Evolutionary conservation across 2,113 vertebrate species (phyloP).

Genomic region (Odocoileus hemionus): DNA sequence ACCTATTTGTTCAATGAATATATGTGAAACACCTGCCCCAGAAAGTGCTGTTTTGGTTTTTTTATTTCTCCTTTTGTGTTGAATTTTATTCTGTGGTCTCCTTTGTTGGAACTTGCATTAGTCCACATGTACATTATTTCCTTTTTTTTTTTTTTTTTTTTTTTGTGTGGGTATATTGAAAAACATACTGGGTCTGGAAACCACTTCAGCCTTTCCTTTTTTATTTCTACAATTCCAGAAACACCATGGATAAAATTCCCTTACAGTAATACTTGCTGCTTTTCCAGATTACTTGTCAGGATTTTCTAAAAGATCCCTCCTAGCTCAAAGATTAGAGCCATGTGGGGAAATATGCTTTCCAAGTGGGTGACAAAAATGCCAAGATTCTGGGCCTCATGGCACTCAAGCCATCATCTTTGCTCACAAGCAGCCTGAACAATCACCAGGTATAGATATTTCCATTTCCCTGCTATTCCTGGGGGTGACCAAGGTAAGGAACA

Average conservation of each 20-base stretch:
- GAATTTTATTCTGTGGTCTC: not conserved
- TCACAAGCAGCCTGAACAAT: not conserved
- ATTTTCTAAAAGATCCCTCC: not conserved
- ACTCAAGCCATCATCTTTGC: not conserved
- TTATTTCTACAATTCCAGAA: constrained; percentile 18
- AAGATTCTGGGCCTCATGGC: not conserved
- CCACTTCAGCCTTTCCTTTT: not conserved
- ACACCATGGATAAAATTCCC: not conserved
- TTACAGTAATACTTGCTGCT: not conserved
- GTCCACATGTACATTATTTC: not conserved
- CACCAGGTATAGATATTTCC: not conserved
- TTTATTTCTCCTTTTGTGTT: not conserved
- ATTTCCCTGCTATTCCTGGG: not conserved
- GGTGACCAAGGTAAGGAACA: not conserved
- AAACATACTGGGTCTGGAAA: not conserved
- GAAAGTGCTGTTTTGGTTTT: not conserved
- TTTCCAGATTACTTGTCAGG: not conserved
- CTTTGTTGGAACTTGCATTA: not conserved
- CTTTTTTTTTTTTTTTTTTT: not conserved
- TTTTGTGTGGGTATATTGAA: not conserved
- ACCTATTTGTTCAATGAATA: not conserved
- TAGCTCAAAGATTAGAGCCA: not conserved
- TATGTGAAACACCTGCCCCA: not conserved
- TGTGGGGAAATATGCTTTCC: not conserved
- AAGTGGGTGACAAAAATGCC: not conserved